Evolutionary conservation across 2,797 vertebrate species (phyloP).

Genomic region (Microctenopoma lineatum): DNA sequence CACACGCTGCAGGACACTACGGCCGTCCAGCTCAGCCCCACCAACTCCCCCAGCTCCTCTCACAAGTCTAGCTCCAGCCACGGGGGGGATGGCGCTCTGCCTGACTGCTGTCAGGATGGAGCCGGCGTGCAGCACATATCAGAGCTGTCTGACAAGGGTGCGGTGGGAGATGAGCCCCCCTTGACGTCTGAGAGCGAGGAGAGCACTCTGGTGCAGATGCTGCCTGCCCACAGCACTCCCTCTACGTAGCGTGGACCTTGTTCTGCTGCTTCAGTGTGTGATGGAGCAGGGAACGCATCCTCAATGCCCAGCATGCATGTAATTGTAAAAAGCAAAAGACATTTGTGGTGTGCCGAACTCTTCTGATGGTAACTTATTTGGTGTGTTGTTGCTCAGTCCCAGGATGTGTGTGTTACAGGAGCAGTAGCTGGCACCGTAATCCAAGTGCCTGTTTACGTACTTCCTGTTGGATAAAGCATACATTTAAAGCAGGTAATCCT

Average conservation of each 20-base stretch:
- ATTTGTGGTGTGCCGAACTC: slow-evolving; percentile 10
- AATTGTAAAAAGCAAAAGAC: too few species aligned
- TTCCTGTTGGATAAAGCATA: slow-evolving; percentile 15
- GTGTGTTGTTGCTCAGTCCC: slow-evolving; percentile 18
- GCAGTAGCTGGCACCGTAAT: slow-evolving; percentile 25
- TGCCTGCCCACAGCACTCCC: slow-evolving; percentile 40
- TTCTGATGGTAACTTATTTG: slow-evolving; percentile 7
- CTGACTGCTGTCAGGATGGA: slow-evolving; percentile 48
- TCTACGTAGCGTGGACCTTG: slow-evolving; percentile 12
- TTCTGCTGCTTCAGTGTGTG: not conserved
- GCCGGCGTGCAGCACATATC: slow-evolving; percentile 59
- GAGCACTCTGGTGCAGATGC: slow-evolving; percentile 69
- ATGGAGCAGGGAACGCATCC: not conserved
- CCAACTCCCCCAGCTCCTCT: slow-evolving; percentile 87
- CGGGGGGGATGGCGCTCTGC: slow-evolving; percentile 12
- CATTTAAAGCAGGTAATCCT: slow-evolving; percentile 19
- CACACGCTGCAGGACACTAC: slow-evolving; percentile 95
- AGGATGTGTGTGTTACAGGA: slow-evolving; percentile 7
- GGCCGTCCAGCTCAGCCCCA: slow-evolving; percentile 91
- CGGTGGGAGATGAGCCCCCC: slow-evolving; percentile 49
- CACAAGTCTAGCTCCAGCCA: slow-evolving; percentile 83
- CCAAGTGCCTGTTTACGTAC: slow-evolving; percentile 44
- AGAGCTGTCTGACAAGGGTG: slow-evolving; percentile 57
- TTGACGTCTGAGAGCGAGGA: slow-evolving; percentile 31
- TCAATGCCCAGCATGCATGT: not conserved